Percentiles rank a stretch among this genome's conserved stretches.
Evolutionary conservation across 2,797 vertebrate species (phyloP).

Genomic region (Eulemur albifrons): DNA sequence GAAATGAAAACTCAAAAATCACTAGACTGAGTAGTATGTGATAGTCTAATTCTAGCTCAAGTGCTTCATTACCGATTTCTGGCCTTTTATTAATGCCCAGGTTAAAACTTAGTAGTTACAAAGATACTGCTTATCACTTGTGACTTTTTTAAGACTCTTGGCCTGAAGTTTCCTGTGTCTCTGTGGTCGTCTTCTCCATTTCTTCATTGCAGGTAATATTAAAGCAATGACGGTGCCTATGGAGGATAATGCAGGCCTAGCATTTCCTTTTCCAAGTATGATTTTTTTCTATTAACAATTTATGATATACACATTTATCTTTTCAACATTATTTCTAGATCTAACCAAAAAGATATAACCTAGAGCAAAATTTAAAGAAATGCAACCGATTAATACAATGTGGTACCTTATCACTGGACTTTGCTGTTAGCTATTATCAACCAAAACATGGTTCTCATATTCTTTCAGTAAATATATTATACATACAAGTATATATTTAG

Average conservation of each 20-base stretch:
- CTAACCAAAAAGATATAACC: background rate
- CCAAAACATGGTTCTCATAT: background rate
- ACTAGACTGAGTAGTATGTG: background rate
- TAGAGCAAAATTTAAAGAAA: background rate
- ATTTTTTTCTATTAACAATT: background rate
- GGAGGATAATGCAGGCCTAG: background rate
- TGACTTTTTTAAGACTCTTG: background rate
- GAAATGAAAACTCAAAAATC: background rate
- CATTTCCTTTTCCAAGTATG: background rate
- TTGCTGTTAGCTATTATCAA: background rate
- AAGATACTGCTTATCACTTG: background rate
- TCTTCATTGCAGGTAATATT: no score
- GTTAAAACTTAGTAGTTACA: background rate
- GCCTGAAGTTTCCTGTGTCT: background rate
- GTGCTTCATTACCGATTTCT: background rate
- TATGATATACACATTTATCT: background rate
- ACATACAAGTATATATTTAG: background rate
- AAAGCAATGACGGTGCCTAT: fast-evolving
- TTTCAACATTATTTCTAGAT: background rate
- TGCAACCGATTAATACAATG: background rate
- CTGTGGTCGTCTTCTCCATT: background rate
- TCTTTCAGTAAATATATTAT: background rate
- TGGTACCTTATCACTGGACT: background rate
- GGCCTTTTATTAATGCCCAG: background rate
- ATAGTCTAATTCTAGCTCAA: background rate